A percentile compares a stretch with the other conserved stretches of the same genome.
Conservation (phyloP, 37 sponge, comb jelly and placozoan genomes). For the Geodia barretti region DNA sequence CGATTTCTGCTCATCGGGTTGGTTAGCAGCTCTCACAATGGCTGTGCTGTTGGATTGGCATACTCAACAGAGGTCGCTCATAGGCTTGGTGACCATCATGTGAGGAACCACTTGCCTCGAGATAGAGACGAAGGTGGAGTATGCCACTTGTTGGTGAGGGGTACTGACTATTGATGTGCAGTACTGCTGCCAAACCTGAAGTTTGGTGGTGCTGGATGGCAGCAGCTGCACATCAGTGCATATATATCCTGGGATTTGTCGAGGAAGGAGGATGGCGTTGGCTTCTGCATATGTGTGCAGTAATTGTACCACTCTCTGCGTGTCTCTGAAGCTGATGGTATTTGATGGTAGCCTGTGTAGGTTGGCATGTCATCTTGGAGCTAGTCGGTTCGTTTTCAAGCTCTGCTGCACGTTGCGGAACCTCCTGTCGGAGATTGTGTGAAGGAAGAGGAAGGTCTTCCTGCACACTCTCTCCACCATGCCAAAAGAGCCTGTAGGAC, state of each 20-base stretch:
- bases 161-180: constrained; percentile 17
- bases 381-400: constrained; percentile 13
- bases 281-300: constrained; percentile 33
- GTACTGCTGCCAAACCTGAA: not conserved
- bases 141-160: no score
- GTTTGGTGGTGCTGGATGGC: constrained; percentile 41
- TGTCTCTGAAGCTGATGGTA: not conserved
- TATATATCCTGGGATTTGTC: constrained; percentile 59
- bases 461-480: constrained; percentile 8
- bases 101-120: constrained; percentile 48
- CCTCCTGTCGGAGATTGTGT: not conserved
- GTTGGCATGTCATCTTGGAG: constrained; percentile 28
- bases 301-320: constrained; percentile 16
- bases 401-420: not conserved
- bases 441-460: constrained; percentile 7
- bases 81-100: constrained; percentile 46
- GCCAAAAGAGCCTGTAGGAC: not conserved
- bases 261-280: constrained; percentile 49
- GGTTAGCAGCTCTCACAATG: constrained; percentile 37
- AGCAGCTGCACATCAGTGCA: constrained; percentile 46
- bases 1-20: constrained; percentile 36
- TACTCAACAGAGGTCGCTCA: constrained; percentile 62
- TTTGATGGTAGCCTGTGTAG: constrained; percentile 16
- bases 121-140: constrained; percentile 32
- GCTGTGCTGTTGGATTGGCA: constrained; percentile 54